phyloP scores from a whole-genome alignment of 2,888 invertebrate genomes.

The Timema podura region DNA sequence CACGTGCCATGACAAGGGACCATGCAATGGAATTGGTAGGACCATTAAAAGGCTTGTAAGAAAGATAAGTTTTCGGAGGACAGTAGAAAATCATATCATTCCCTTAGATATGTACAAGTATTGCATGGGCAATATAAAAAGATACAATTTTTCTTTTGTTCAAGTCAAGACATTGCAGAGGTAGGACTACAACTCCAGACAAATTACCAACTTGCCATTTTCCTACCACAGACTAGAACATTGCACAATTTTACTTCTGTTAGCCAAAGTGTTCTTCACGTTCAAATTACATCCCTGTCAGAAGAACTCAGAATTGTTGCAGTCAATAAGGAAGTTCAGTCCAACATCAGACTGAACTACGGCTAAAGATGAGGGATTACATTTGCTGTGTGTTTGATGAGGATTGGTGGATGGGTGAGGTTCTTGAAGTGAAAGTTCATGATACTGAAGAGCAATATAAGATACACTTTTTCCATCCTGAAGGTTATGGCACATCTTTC shows the following conservation, averaged over 20 bases:
- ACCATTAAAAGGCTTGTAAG: constrained; percentile 1
- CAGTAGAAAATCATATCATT: constrained; percentile 14
- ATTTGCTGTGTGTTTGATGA: background rate
- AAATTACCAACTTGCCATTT: constrained; percentile 9
- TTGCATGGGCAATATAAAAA: constrained; percentile 12
- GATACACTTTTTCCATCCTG: background rate
- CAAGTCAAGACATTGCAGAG: constrained; percentile 10
- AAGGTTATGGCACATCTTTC: too few relatives aligned
- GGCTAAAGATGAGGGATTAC: background rate
- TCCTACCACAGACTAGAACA: background rate
- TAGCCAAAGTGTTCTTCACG: constrained; percentile 12
- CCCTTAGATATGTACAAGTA: constrained; percentile 3
- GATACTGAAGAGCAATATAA: background rate
- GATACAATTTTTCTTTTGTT: background rate
- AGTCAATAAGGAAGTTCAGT: background rate
- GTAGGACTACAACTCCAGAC: constrained; percentile 12
- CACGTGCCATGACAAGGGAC: constrained; percentile 4
- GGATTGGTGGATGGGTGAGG: background rate
- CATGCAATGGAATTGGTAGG: background rate
- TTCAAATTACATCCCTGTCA: constrained; percentile 1
- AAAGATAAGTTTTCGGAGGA: constrained; percentile 10
- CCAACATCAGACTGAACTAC: constrained; percentile 4
- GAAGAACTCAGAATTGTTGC: background rate
- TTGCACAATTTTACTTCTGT: background rate
- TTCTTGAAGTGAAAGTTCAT: constrained; percentile 9